A percentile compares a stretch with the other conserved stretches of the same genome.
These are phyloP conservation scores for Drosophila nannoptera DNA, from an alignment of 1,140 invertebrate species.

Conservation along the genomic window DNA sequence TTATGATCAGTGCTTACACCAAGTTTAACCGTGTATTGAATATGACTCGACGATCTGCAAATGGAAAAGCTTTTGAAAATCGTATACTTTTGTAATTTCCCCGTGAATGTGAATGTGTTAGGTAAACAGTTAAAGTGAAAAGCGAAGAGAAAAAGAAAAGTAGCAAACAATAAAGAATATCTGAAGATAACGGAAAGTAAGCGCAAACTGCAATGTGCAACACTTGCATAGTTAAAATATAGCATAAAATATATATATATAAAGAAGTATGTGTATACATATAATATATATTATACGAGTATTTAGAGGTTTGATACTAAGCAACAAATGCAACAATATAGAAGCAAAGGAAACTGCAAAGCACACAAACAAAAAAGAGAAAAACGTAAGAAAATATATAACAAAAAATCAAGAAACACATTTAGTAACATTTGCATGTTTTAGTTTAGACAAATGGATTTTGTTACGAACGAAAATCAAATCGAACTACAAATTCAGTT, in stretches of 20 bases:
- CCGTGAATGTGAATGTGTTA: constrained; percentile 36
- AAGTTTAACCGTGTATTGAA: constrained; percentile 25
- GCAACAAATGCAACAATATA: constrained; percentile 13
- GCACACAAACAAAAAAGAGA: constrained; percentile 27
- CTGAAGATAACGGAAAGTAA: constrained; percentile 34
- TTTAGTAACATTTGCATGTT: constrained; percentile 44
- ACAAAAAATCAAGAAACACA: constrained; percentile 27
- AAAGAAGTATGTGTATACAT: constrained; percentile 41
- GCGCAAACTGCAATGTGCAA: constrained; percentile 60
- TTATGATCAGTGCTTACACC: constrained; percentile 20
- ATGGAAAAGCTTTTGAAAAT: constrained; percentile 67
- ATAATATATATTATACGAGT: constrained; percentile 69
- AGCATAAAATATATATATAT: constrained; percentile 66
- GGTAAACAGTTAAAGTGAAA: constrained; percentile 42
- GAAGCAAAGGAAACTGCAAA: constrained; percentile 24
- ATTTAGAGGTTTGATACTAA: constrained; percentile 66
- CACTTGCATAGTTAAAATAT: constrained; percentile 68
- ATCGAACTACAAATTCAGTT: constrained; percentile 61
- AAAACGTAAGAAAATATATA: constrained; percentile 17
- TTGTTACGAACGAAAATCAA: constrained; percentile 44
- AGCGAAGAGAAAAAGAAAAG: constrained; percentile 33
- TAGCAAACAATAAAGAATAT: constrained; percentile 33
- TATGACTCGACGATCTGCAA: constrained; percentile 36
- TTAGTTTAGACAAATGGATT: constrained; percentile 35
- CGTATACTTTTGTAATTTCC: constrained; percentile 78